Evolutionary conservation across 1,140 invertebrate genomes (phyloP).

Genomic region (Heliconius melpomene): DNA sequence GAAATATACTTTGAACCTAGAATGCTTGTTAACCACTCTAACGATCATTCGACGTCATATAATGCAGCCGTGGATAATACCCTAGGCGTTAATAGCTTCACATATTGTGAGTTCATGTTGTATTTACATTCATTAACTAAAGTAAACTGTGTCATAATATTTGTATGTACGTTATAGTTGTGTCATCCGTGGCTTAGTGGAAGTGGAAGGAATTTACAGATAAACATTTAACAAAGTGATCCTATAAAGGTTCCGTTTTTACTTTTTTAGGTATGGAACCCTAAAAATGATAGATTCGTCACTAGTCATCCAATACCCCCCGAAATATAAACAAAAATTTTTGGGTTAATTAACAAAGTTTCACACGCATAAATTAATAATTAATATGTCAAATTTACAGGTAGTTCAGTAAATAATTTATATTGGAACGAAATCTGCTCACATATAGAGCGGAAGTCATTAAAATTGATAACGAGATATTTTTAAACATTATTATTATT

Average conservation of each 20-base stretch:
- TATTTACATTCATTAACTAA: slow-evolving; percentile 11
- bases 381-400: too few species aligned
- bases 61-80: slow-evolving; percentile 2
- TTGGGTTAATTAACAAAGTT: too few species aligned
- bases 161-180: neutral
- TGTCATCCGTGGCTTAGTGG: neutral
- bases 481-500: neutral
- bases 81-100: slow-evolving; percentile 1
- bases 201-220: too few species aligned
- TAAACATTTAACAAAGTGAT: too few species aligned
- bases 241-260: too few species aligned
- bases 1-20: neutral
- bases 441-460: neutral
- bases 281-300: too few species aligned
- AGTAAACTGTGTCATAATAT: slow-evolving; percentile 2
- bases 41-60: slow-evolving; percentile 2
- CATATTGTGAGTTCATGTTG: slow-evolving; percentile 1
- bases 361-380: too few species aligned
- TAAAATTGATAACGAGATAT: neutral
- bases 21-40: slow-evolving; percentile 4
- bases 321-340: too few species aligned
- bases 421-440: neutral
- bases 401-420: neutral
- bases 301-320: too few species aligned
- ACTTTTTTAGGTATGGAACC: too few species aligned